Evolutionary conservation across 2,113 vertebrate genomes (phyloP).

Genomic region (Paraplagusia blochii): DNA sequence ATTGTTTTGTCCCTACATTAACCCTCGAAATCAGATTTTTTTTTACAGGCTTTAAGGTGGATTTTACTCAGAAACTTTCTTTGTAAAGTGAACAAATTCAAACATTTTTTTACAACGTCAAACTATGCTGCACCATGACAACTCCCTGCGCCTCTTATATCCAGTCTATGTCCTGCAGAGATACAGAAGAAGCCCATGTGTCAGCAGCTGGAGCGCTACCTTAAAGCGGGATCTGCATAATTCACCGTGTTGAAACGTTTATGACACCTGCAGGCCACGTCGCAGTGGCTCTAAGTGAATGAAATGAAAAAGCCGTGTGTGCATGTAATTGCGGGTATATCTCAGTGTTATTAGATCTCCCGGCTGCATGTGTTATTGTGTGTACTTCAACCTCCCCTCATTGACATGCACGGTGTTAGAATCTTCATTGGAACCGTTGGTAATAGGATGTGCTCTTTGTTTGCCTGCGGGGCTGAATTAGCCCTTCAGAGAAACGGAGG

Average conservation of each 20-base stretch:
- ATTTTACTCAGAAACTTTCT: too few relatives aligned
- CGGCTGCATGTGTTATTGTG: constrained; percentile 10
- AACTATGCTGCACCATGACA: too few relatives aligned
- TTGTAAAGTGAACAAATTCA: too few relatives aligned
- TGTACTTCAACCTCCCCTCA: constrained; percentile 26
- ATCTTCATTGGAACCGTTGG: constrained; percentile 37
- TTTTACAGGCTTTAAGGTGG: too few relatives aligned
- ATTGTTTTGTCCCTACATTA: too few relatives aligned
- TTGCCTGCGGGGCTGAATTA: constrained; percentile 40
- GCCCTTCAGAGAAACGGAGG: background rate
- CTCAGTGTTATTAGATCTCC: constrained; percentile 4
- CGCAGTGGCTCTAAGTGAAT: constrained; percentile 42
- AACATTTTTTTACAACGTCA: too few relatives aligned
- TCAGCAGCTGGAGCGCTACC: too few relatives aligned
- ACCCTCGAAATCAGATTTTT: too few relatives aligned
- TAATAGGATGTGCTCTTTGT: constrained; percentile 37
- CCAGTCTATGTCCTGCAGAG: too few relatives aligned
- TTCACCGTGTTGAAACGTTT: constrained; percentile 59
- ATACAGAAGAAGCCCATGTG: too few relatives aligned
- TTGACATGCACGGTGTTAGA: constrained; percentile 47
- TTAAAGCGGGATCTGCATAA: constrained; percentile 52
- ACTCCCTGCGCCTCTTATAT: too few relatives aligned
- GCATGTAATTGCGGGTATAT: constrained; percentile 30
- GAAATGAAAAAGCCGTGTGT: constrained; percentile 23
- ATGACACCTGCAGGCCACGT: constrained; percentile 60